Conservation (phyloP, 2,797 vertebrate genomes). For the Telmatherina bonti region DNA sequence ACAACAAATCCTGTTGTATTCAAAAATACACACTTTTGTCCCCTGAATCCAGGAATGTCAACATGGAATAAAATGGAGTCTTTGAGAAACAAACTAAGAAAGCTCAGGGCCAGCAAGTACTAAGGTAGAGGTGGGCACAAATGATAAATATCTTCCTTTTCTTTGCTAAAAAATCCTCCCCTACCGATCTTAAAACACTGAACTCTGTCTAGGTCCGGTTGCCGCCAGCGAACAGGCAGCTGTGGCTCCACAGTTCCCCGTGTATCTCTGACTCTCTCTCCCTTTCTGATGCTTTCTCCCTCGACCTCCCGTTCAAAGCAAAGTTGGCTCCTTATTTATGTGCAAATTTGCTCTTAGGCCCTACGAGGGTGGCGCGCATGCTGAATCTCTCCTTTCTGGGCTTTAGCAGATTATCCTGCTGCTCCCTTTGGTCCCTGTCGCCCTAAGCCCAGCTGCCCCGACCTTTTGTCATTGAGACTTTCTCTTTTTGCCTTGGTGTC, state of each 20-base stretch:
- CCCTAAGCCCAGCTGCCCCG: conserved; percentile 89
- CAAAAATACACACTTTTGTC: conserved; percentile 53
- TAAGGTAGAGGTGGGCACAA: conserved; percentile 36
- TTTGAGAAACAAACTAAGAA: conserved; percentile 68
- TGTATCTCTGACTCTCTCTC: conserved; percentile 79
- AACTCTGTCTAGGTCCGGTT: conserved; percentile 67
- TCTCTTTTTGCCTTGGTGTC: conserved; percentile 81
- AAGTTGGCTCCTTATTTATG: conserved; percentile 90
- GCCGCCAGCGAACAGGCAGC: conserved; percentile 71
- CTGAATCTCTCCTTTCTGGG: conserved; percentile 85
- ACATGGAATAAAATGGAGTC: conserved; percentile 58
- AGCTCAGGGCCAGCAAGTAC: conserved; percentile 52
- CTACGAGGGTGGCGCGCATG: conserved; percentile 87
- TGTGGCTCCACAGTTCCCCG: conserved; percentile 68
- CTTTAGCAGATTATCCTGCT: conserved; percentile 93
- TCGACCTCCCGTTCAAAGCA: conserved; percentile 89
- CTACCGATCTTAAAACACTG: conserved; percentile 64
- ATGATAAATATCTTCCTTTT: conserved; percentile 76
- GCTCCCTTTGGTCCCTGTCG: conserved; percentile 86
- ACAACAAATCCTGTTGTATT: conserved; percentile 60
- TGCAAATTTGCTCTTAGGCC: conserved; percentile 89
- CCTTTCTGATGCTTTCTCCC: conserved; percentile 76
- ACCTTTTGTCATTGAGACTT: conserved; percentile 91
- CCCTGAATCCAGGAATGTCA: conserved; percentile 57
- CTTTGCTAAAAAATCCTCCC: conserved; percentile 50